Conservation (phyloP, 92 coral and sea anemone genomes). For the Porites divaricata region DNA sequence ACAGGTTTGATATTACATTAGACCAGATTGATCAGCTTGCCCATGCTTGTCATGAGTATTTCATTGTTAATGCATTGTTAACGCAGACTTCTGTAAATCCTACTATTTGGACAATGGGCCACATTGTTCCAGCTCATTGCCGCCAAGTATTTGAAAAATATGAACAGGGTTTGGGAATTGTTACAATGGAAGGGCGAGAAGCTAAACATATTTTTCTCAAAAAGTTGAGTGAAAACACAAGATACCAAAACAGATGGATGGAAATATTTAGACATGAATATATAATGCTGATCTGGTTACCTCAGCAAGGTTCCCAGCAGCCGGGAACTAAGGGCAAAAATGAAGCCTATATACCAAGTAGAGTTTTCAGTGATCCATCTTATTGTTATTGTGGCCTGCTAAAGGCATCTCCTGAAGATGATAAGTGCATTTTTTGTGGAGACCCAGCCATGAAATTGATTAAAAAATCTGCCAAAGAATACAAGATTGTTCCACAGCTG, state of each 20-base stretch:
- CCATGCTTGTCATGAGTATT: slow-evolving; percentile 40
- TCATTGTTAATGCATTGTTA: slow-evolving; percentile 43
- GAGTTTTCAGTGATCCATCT: slow-evolving; percentile 55
- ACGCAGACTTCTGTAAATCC: slow-evolving; percentile 45
- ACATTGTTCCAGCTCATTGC: slow-evolving; percentile 56
- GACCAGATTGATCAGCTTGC: slow-evolving; percentile 34
- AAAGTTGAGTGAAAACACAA: slow-evolving; percentile 39
- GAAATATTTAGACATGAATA: slow-evolving; percentile 55
- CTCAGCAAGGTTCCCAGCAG: slow-evolving; percentile 52
- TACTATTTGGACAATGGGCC: slow-evolving; percentile 57
- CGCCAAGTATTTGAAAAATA: slow-evolving; percentile 45
- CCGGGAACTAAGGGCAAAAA: slow-evolving; percentile 6
- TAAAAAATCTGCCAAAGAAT: slow-evolving; percentile 54
- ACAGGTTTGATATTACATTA: slow-evolving; percentile 41
- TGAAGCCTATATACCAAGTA: slow-evolving; percentile 52
- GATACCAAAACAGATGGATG: slow-evolving; percentile 52
- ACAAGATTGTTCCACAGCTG: slow-evolving; percentile 38
- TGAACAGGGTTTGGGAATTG: slow-evolving; percentile 53
- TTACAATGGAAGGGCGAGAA: slow-evolving; percentile 64
- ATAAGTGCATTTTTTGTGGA: slow-evolving; percentile 60
- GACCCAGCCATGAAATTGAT: slow-evolving; percentile 57
- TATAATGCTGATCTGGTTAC: slow-evolving; percentile 53
- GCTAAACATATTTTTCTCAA: slow-evolving; percentile 49
- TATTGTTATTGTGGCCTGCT: slow-evolving; percentile 73
- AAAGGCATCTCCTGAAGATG: slow-evolving; percentile 60